phyloP scores from a whole-genome alignment of 2,113 vertebrate genomes.

The Odontophorus gujanensis region DNA sequence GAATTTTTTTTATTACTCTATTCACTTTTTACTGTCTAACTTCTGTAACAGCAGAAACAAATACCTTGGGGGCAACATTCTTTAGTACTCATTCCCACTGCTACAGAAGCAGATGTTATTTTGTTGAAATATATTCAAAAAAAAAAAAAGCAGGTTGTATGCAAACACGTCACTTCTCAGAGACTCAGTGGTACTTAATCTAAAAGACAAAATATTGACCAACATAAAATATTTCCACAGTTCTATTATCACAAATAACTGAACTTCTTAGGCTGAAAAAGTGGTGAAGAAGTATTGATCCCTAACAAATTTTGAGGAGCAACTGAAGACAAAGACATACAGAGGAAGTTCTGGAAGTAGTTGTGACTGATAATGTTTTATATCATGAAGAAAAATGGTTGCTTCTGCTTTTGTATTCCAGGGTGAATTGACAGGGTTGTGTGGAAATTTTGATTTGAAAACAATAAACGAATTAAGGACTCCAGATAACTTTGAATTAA shows the following conservation, averaged over 20 bases:
- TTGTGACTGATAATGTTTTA: not conserved
- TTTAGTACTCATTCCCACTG: not conserved
- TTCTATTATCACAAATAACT: not conserved
- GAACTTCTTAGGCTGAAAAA: not conserved
- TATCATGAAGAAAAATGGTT: not conserved
- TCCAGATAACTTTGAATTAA: slow-evolving; percentile 91
- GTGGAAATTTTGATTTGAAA: slow-evolving; percentile 96
- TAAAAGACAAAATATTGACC: not conserved
- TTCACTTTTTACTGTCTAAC: not conserved
- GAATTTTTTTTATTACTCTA: not conserved
- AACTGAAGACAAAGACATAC: not conserved
- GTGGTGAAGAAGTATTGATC: not conserved
- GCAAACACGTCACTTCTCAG: not conserved
- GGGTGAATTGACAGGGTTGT: slow-evolving; percentile 89
- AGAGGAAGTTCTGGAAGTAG: not conserved
- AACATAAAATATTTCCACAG: not conserved
- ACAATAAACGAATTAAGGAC: slow-evolving; percentile 94
- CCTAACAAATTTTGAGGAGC: not conserved
- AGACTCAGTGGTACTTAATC: not conserved
- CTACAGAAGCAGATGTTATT: not conserved
- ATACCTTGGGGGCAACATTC: not conserved
- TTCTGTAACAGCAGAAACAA: not conserved
- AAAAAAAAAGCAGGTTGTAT: not conserved
- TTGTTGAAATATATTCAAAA: not conserved
- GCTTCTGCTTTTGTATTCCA: slow-evolving; percentile 52